phyloP scores from a whole-genome alignment of 2,888 invertebrate genomes.

The Melanchra persicariae region DNA sequence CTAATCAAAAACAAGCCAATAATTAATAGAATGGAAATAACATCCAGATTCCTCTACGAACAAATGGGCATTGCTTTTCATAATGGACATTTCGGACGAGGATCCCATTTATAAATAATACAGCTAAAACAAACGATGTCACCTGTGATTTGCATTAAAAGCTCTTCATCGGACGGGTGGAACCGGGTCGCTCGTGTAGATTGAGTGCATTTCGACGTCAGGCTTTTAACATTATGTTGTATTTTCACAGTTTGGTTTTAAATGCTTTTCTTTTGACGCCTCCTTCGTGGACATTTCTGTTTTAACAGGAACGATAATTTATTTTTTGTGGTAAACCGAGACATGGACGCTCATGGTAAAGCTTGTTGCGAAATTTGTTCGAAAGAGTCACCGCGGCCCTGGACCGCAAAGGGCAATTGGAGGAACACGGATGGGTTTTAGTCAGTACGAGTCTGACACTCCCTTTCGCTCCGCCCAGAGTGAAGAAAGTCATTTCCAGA shows the following conservation, averaged over 20 bases:
- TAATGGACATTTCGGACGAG: constrained; percentile 18
- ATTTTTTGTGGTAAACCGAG: too few species aligned
- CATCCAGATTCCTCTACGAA: constrained; percentile 1
- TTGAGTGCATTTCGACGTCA: constrained; percentile 81
- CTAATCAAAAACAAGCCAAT: background rate
- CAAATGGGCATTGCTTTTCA: constrained; percentile 20
- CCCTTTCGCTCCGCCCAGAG: too few species aligned
- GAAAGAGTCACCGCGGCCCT: too few species aligned
- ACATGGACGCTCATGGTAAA: too few species aligned
- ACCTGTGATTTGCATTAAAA: constrained; percentile 78
- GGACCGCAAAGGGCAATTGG: too few species aligned
- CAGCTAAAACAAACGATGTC: constrained; percentile 61
- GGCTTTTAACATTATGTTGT: constrained; percentile 74
- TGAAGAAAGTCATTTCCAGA: too few species aligned
- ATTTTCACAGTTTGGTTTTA: constrained; percentile 10
- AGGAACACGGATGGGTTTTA: too few species aligned
- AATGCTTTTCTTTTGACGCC: constrained; percentile 5
- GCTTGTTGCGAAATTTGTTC: too few species aligned
- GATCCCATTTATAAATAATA: constrained; percentile 57
- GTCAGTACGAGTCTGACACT: too few species aligned
- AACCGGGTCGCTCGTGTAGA: constrained; percentile 68
- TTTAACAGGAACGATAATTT: background rate
- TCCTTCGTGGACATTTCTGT: background rate
- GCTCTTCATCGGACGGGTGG: constrained; percentile 72
- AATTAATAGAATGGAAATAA: background rate